Base-by-base conservation (phyloP, 2,113 vertebrate species). In the Empidonax alnorum region DNA sequence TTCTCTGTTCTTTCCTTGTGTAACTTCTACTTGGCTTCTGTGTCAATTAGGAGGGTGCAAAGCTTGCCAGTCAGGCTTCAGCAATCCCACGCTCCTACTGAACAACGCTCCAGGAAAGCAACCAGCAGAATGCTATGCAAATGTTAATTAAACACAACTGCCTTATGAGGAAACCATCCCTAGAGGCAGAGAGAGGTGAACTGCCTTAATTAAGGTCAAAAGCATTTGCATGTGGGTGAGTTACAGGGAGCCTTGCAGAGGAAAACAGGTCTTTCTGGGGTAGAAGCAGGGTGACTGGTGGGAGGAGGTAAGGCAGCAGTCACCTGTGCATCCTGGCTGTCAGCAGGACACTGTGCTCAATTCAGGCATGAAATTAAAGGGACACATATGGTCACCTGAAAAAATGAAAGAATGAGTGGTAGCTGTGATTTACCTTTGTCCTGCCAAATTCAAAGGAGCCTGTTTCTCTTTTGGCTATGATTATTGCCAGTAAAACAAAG, bases 71-170 rank as follows among this genome's bases (percentile, higher is more conserved):
- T 97, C 94, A 97, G 94, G 90, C 93, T 94, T 96, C 95, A 96
- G 96, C 90, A 97, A 96, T 97, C 93, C 96, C 96, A 96, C 90
- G 96, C 93, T 94, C 93, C 92, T 94, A 84, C 93, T 2, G 22
- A 94, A 95, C 89, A 96, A 90, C 30, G 27, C 88, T 94, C 91
- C 96, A 88, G 76, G 94, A 96, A 77, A 96, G 93, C 88, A 94
- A 94, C 85, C 85, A 93, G 90, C 92, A 96, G 95, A 97, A 96
- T 81, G 90, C 94, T 95, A 95, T 97, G 90, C 96, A 97, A 96
- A 95, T 97, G 94, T 92, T 97, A 96, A 96, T 96, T 96, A 97
- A 97, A 96, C 83, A 97, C 94, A 95, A 95, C 93, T 96, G 93
- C 96, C 94, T 93, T 96, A 93, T 95, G 96, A 94, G 83, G 86